Evolutionary conservation across 2,888 invertebrate species (phyloP), one percentile per base, ranked within the genome.

Genomic region (Sinotaia quadrata): DNA sequence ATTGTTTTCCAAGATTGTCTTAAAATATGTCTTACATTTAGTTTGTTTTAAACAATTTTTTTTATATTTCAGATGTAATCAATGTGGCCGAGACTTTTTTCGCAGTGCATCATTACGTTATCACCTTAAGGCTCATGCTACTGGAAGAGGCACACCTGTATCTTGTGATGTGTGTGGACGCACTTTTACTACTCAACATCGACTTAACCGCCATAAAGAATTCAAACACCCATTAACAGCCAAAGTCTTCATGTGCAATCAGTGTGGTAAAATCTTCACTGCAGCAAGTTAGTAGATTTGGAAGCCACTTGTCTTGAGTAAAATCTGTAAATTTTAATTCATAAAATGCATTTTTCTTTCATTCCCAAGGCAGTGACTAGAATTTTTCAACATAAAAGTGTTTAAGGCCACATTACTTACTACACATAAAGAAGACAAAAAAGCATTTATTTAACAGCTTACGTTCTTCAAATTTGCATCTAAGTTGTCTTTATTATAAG

Each of bases 111-210:
- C 78, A 1, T 70, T 82, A 49, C 77, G 78, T 57, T 80, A 80
- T 54, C 82, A 82, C 63, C 68, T 82, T 57, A 78, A 76, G 63
- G 77, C 78, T 24, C 82, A 82, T 54, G 79, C 78, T 37, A 76
- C 74, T 15, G 78, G 78, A 24, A 75, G 75, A 2, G 78, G 76
- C 2, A 72, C 76, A 21, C 81, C 79, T 0, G 75, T 77, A 8
- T 66, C 72, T 36, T 82, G 82, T 75, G 81, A 81, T 47, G 47
- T 80, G 5, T 82, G 82, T 67, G 68, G 65, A n/a, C 68, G 81
- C 10, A 62, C 67, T 36, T 82, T 82, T 70, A 73, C 78, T 33
- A 77, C 80, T 5, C 68, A 71, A 59, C 76, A 77, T 66, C 74
- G 81, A 10, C 75, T 82, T 73, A 73, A 73, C 58, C 68, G 78